Base-by-base conservation (phyloP, 53 echinoderm and acorn worm species). In the Patiria pectinifera region DNA sequence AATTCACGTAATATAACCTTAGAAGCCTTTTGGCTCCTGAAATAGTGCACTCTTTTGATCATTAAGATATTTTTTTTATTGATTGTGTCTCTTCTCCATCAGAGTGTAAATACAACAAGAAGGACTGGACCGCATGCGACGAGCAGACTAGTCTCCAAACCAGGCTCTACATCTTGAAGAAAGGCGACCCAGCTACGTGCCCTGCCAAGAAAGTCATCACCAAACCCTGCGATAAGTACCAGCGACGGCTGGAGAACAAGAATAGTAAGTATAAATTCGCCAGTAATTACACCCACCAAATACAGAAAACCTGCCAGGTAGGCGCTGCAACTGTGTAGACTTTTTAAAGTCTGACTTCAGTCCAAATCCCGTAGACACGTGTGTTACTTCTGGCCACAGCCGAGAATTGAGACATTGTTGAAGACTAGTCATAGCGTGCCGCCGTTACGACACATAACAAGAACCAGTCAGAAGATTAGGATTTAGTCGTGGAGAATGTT, bases 51-150 rank as follows among this genome's bases (percentile, higher is more conserved):
- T 70, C 2, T 4, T 70, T 70, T 70, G 21, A 18, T 21, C 21
- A 21, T 70, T 16, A 16, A 74, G 44, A 47, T 35, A 15, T 10
- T 4, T 0, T 43, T 10, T 26, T 22, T 26, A 26, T 25, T 53
- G 8, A 53, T 53, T 6, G 21, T 76, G 76, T 15, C 49, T 47
- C 15, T 81, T 26, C 85, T 24, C 61, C 4, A 5, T 62, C 49
- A 96, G 96, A 85, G 53, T 96, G 96, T 78, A 96, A 92, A 25
- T 96, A 96, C 87, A 48, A 89, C 21, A 83, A 91, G 69, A 81
- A 90, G 44, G 91, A 84, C 78, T 82, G 90, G 74, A 85, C 76
- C 18, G 96, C 94, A 9, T 96, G 94, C 66, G 94, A 96, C 71
- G 85, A 85, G 77, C 79, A 82, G 72, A 94, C 86, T 0, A 92